Evolutionary conservation across 2,113 vertebrate genomes (phyloP).

Genomic region (Macquaria ambigua): DNA sequence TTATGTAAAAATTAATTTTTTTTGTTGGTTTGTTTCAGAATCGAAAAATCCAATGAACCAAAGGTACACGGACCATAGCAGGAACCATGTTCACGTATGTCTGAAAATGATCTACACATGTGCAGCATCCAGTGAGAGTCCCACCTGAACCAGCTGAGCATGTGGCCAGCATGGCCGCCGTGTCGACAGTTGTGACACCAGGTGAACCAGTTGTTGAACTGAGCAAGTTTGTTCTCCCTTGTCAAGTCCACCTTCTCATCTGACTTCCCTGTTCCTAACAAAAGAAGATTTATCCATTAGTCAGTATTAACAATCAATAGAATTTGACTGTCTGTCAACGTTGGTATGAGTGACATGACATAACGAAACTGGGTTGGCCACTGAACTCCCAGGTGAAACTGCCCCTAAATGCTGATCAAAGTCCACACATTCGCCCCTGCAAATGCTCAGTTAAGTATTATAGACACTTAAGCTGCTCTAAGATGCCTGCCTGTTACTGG

Average conservation of each 20-base stretch:
- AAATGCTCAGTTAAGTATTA: slow-evolving; percentile 31
- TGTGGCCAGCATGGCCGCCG: slow-evolving; percentile 97
- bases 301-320: slow-evolving; percentile 27
- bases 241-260: slow-evolving; percentile 97
- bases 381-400: slow-evolving; percentile 11
- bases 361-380: not conserved
- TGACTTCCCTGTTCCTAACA: slow-evolving; percentile 91
- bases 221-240: slow-evolving; percentile 97
- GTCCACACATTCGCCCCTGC: slow-evolving; percentile 15
- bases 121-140: not conserved
- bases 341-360: not conserved
- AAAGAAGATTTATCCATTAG: not conserved
- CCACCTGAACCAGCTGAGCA: slow-evolving; percentile 99
- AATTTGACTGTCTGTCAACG: not conserved
- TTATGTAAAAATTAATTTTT: not conserved
- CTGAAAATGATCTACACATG: not conserved
- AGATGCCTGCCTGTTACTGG: slow-evolving; percentile 12
- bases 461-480: slow-evolving; percentile 18
- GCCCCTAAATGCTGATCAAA: slow-evolving; percentile 42
- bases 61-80: not conserved
- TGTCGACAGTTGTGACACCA: slow-evolving; percentile 99
- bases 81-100: not conserved
- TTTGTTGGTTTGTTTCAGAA: not conserved
- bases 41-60: not conserved
- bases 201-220: slow-evolving; percentile 99